phyloP scores from a whole-genome alignment of 2,888 invertebrate genomes.

The Pachymerium ferrugineum region DNA sequence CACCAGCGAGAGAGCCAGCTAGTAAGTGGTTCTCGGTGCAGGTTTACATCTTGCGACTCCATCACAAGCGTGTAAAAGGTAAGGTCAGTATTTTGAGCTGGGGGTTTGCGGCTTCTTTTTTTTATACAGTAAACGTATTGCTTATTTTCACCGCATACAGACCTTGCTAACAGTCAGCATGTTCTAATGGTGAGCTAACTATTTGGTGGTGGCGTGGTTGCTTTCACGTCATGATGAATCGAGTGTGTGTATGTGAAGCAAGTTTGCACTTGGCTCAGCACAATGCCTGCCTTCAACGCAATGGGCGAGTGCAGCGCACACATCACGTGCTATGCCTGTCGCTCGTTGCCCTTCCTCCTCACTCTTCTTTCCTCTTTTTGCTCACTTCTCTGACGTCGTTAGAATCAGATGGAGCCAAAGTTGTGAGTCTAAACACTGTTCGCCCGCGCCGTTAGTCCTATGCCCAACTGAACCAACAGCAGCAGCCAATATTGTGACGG shows the following conservation, averaged over 20 bases:
- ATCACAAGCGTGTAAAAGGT: neutral
- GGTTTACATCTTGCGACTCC: conserved; percentile 22
- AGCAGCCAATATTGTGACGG: conserved; percentile 11
- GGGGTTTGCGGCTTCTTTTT: neutral
- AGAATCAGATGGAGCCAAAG: neutral
- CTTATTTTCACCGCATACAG: neutral
- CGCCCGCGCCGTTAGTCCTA: neutral
- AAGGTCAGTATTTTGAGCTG: neutral
- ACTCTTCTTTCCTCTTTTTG: conserved; percentile 2
- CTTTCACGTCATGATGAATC: conserved; percentile 29
- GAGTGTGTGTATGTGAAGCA: conserved; percentile 20
- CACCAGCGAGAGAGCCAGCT: neutral
- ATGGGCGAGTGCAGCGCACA: conserved; percentile 20
- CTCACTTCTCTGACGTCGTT: conserved; percentile 1
- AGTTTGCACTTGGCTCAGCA: conserved; percentile 11
- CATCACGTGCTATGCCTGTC: conserved; percentile 11
- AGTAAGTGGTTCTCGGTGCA: neutral
- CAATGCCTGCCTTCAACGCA: conserved; percentile 25
- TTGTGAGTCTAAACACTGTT: neutral
- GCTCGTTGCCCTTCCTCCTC: conserved; percentile 19
- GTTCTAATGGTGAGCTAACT: neutral
- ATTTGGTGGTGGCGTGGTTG: conserved; percentile 25
- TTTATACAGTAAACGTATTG: neutral
- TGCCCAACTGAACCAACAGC: conserved; percentile 10
- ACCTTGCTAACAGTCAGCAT: neutral